A percentile compares a stretch with the other conserved stretches of the same genome.
These are phyloP conservation scores for Anoplolepis gracilipes DNA, from an alignment of 1,140 invertebrate genomes.

Conservation along the genomic window DNA sequence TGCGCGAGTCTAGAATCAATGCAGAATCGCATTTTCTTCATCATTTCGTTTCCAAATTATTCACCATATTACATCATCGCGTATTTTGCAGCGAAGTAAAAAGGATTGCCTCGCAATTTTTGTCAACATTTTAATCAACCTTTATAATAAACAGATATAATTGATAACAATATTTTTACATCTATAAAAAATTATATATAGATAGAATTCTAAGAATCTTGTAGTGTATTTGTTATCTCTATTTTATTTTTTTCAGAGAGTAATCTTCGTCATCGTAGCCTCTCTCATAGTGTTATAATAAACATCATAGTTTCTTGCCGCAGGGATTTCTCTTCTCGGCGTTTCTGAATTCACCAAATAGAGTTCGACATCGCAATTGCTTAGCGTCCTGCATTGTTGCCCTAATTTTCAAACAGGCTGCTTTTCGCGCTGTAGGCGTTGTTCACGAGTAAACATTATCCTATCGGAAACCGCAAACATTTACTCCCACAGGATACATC, in stretches of 20 bases:
- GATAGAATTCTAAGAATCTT: background rate
- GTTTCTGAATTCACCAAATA: conserved; percentile 9
- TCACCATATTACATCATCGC: background rate
- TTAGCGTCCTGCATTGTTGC: conserved; percentile 58
- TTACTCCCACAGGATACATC: conserved; percentile 68
- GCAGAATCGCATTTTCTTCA: background rate
- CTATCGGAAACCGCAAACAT: conserved; percentile 77
- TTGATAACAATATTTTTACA: background rate
- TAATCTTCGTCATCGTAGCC: background rate
- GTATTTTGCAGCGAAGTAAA: background rate
- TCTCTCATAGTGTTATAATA: background rate
- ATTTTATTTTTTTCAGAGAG: background rate
- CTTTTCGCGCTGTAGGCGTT: conserved; percentile 68
- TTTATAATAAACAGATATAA: background rate
- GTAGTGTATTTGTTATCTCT: background rate
- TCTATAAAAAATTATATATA: background rate
- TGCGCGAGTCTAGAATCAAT: background rate
- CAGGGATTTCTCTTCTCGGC: background rate
- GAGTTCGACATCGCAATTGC: conserved; percentile 41
- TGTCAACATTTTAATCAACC: background rate
- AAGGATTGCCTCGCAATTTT: background rate
- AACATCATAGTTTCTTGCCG: background rate
- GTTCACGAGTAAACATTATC: conserved; percentile 72
- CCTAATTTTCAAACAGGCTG: conserved; percentile 73
- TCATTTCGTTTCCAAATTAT: background rate